Base-by-base conservation (phyloP, 2,888 invertebrate genomes). In the Erebia epiphron region DNA sequence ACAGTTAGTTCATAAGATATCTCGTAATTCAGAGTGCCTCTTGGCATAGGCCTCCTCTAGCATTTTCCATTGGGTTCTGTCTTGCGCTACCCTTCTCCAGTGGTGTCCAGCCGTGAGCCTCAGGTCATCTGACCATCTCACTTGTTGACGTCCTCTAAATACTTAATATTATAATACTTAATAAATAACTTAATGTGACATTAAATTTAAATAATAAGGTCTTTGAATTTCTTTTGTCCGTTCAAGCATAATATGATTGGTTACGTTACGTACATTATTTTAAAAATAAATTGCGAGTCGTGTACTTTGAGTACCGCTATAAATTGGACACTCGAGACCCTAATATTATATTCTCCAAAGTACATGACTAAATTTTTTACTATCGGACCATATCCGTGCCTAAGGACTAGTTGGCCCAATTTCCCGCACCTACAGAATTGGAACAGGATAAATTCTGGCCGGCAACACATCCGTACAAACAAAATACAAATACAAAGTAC, bases 361-460 rank as follows among this genome's bases (percentile, higher is more conserved):
- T 63, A 66, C 43, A 58, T 56, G 60, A 14, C 18, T 69, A 41
- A 49, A 64, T 63, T 16, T 68, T 43, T n/a, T 54, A 54, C 78
- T 77, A 77, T 75, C 63, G 56, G 68, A 75, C 71, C 14, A 66
- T 69, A 68, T 58, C 57, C 68, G 56, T 46, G 52, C 54, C 65
- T 58, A 35, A 79, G 79, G 80, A 81, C 77, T 82, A 82, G 82
- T 83, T 82, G 85, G 79, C 79, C 84, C 79, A 81, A 75, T 83
- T 84, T 76, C 80, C 73, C 77, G 78, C 75, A 70, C 79, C 76
- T 84, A 83, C 61, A 61, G 46, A 46, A 86, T 86, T 82, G 83
- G 83, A 86, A 87, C 84, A 78, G 78, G 81, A 83, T 85, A 84
- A 86, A 88, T 85, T 83, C 79, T 78, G 74, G 74, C 75, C 79